Evolutionary conservation across 1,140 invertebrate genomes (phyloP).

Genomic region (Neodiprion lecontei): DNA sequence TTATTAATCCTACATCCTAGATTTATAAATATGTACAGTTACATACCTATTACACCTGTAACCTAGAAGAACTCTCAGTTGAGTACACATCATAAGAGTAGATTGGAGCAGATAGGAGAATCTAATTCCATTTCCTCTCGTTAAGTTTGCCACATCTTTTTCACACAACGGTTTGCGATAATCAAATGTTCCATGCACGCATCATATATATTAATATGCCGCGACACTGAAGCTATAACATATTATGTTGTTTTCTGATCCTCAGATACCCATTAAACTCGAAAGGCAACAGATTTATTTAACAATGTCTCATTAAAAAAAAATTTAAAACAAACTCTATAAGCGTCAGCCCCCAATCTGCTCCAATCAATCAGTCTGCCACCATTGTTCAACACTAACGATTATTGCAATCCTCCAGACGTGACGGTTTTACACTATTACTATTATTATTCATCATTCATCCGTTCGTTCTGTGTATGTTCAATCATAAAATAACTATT

Average conservation of each 20-base stretch:
- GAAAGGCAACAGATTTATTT: no score
- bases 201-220: no score
- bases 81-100: slow-evolving; percentile 35
- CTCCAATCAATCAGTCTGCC: slow-evolving; percentile 45
- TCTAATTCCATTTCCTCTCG: not conserved
- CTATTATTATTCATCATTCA: not conserved
- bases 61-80: slow-evolving; percentile 36
- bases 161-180: no score
- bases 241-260: not conserved
- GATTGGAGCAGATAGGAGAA: slow-evolving; percentile 45
- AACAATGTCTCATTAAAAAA: no score
- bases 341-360: slow-evolving; percentile 41
- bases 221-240: slow-evolving; percentile 2
- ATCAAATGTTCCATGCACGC: no score
- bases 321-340: no score
- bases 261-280: slow-evolving; percentile 19
- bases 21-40: slow-evolving; percentile 55
- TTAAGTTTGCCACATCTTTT: no score
- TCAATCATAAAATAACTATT: slow-evolving; percentile 3
- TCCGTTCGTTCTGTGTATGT: not conserved
- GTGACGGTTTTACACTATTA: not conserved
- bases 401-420: not conserved
- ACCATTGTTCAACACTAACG: slow-evolving; percentile 40
- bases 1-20: slow-evolving; percentile 50
- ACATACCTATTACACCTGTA: slow-evolving; percentile 44